Base-by-base conservation (phyloP, 2,797 vertebrate species). In the Gallinago solitaria region DNA sequence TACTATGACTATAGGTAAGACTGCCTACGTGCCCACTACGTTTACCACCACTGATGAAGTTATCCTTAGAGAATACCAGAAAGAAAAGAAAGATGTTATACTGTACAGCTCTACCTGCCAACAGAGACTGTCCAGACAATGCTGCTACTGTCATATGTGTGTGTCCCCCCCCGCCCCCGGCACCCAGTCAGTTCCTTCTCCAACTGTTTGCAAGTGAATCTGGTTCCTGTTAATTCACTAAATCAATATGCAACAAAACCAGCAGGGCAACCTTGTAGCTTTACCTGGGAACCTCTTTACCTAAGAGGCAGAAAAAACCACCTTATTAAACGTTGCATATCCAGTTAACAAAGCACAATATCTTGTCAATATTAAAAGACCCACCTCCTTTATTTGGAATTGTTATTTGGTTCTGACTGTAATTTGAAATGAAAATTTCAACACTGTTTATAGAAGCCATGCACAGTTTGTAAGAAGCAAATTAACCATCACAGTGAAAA, bases 201-300 rank as follows among this genome's bases (percentile, higher is more conserved):
- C 37, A 67, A 17, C 35, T 74, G 35, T 67, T 74, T 80, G 56
- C 78, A 90, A 89, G 51, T 35, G 48, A 90, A 80, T 77, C 53
- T 89, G 68, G 64, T 89, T 94, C 68, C 87, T 83, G 60, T 35
- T 87, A 83, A 83, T 93, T 92, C 71, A 39, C 27, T 91, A 83
- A 80, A 95, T 57, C 74, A 87, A 93, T 33, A 91, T 1, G 2
- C 45, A 92, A 77, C n/a, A 83, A 87, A 92, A 87, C 43, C 71
- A 90, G 70, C n/a, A 83, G 37, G 27, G 45, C 67, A 78, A 86
- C 41, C 57, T 69, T 51, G 41, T 24, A 50, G 45, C 82, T 83
- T 60, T 39, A 89, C 25, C 30, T 71, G 37, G 9, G 23, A 82
- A 76, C 24, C 47, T 48, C 47, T 47, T 47, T 48, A 48, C 47